Percentiles rank a stretch among this genome's conserved stretches.
Evolutionary conservation across 1,140 invertebrate species (phyloP).

Genomic region (Drosophila athabasca): DNA sequence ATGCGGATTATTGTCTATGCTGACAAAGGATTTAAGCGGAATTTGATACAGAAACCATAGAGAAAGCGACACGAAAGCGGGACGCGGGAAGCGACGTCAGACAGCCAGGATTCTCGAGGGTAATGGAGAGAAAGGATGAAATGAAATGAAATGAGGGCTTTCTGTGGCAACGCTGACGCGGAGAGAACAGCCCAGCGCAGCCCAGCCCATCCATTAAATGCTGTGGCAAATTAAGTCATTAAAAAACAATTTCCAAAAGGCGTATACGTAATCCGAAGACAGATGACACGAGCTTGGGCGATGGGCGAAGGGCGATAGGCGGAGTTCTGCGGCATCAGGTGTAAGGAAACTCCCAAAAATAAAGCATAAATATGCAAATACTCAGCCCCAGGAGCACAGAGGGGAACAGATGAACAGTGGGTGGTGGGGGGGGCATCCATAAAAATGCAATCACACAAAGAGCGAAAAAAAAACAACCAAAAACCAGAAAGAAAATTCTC

Average conservation of each 20-base stretch:
- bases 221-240: conserved; percentile 73
- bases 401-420: neutral
- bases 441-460: conserved; percentile 57
- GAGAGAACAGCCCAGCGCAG: too few species aligned
- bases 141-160: too few species aligned
- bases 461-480: conserved; percentile 15
- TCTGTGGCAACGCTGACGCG: neutral
- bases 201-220: conserved; percentile 62
- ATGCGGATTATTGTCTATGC: conserved; percentile 43
- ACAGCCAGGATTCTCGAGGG: too few species aligned
- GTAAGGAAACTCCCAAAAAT: conserved; percentile 34
- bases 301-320: too few species aligned
- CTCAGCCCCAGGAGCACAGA: too few species aligned
- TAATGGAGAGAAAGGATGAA: too few species aligned
- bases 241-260: conserved; percentile 60
- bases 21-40: conserved; percentile 67
- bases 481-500: neutral
- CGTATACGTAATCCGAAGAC: conserved; percentile 57
- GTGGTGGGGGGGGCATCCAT: conserved; percentile 28
- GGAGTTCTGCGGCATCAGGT: conserved; percentile 10
- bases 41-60: conserved; percentile 54
- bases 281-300: neutral
- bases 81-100: too few species aligned
- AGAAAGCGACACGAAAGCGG: too few species aligned
- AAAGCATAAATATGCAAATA: conserved; percentile 65